These are phyloP conservation scores for Rhegmatorhina hoffmannsi DNA, from an alignment of 2,113 vertebrate genomes.

Conservation along the genomic window DNA sequence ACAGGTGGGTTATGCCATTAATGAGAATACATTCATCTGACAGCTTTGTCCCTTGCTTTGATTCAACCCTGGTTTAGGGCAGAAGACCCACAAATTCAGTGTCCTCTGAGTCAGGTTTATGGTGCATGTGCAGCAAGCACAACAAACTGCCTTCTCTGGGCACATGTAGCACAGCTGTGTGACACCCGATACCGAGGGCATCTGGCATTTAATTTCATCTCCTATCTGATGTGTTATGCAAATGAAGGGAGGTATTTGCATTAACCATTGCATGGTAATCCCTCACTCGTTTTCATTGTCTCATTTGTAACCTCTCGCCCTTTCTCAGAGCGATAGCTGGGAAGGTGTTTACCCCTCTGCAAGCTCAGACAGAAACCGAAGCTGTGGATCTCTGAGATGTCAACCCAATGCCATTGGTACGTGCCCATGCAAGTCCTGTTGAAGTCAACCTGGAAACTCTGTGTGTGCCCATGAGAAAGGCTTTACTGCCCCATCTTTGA, in stretches of 20 bases:
- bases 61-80: background rate
- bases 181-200: background rate
- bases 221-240: background rate
- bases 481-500: background rate
- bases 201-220: background rate
- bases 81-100: background rate
- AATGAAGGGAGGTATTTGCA: background rate
- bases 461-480: background rate
- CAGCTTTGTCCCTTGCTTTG: background rate
- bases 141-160: background rate
- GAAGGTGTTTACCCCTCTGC: background rate
- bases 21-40: background rate
- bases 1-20: background rate
- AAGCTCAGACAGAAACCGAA: background rate
- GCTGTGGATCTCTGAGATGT: background rate
- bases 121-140: background rate
- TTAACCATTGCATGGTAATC: background rate
- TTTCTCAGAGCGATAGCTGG: accelerated
- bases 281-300: background rate
- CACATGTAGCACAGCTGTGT: background rate
- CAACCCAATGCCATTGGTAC: background rate
- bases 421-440: background rate
- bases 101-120: background rate
- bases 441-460: background rate
- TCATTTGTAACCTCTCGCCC: background rate